A percentile compares a stretch with the other conserved stretches of the same genome.
phyloP scores from a whole-genome alignment of 2,113 vertebrate genomes.

The Dromas ardeola region DNA sequence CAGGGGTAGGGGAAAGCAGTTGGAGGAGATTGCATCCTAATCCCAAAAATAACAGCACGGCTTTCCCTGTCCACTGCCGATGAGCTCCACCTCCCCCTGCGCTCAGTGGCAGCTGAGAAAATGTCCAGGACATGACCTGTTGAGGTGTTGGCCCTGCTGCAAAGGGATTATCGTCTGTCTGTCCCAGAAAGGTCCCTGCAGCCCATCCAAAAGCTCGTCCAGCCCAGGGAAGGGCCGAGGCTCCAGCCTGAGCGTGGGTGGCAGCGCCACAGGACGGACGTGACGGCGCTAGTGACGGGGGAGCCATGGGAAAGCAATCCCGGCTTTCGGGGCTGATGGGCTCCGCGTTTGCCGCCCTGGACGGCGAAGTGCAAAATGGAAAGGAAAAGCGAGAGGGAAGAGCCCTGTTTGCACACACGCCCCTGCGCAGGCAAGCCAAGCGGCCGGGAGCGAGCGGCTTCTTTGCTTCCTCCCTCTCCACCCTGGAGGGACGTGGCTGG shows the following conservation, averaged over 20 bases:
- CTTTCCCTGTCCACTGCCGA: not conserved
- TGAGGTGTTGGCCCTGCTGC: not conserved
- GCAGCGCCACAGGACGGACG: fast-evolving
- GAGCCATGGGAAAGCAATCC: not conserved
- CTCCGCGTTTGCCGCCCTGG: fast-evolving
- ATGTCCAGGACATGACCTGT: not conserved
- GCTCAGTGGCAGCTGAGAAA: not conserved
- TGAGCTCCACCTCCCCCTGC: not conserved
- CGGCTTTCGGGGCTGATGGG: not conserved
- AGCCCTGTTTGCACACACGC: not conserved
- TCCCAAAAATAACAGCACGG: not conserved
- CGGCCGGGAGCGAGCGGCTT: not conserved
- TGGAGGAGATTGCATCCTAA: not conserved
- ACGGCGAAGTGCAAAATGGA: not conserved
- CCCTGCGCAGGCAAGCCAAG: not conserved
- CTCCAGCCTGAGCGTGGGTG: not conserved
- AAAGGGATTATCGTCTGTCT: not conserved
- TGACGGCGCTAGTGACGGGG: fast-evolving
- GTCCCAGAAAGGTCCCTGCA: not conserved
- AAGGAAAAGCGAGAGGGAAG: not conserved
- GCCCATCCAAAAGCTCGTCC: not conserved
- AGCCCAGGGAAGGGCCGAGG: not conserved
- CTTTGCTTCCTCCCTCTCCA: constrained; percentile 35
- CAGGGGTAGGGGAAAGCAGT: not conserved
- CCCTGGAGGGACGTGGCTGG: constrained; percentile 25